Percentiles rank a stretch among this genome's conserved stretches.
Conservation (phyloP, 1,140 invertebrate genomes). For the Ridgeia piscesae region DNA sequence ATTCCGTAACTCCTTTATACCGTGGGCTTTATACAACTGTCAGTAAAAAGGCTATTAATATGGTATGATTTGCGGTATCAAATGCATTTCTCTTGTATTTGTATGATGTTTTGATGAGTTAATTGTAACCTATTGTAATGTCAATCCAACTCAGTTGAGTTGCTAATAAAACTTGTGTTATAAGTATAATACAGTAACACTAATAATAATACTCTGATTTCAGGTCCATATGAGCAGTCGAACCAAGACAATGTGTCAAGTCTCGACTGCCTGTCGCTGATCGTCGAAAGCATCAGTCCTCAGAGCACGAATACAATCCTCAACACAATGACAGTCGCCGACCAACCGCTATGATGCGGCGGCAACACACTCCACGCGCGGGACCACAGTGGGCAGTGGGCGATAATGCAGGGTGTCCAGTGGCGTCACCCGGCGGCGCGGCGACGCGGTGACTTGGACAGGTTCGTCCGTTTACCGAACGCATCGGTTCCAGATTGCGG, state of each 20-base stretch:
- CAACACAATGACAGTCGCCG: constrained; percentile 5
- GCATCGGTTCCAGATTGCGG: neutral
- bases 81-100: no score
- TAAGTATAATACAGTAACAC: neutral
- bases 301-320: constrained; percentile 17
- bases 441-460: neutral
- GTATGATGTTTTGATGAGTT: no score
- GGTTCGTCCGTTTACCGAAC: neutral
- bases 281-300: constrained; percentile 33
- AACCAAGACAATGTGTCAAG: constrained; percentile 27
- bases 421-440: neutral
- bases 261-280: constrained; percentile 33
- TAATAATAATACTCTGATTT: neutral
- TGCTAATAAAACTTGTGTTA: neutral
- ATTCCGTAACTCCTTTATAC: no score
- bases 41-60: no score
- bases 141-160: no score
- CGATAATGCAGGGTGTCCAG: neutral
- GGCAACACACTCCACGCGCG: neutral
- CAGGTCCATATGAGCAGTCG: neutral
- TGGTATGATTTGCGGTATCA: no score
- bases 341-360: neutral
- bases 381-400: neutral
- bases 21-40: no score
- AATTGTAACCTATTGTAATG: no score